Percentiles rank a stretch among this genome's conserved stretches.
Evolutionary conservation across 2,797 vertebrate genomes (phyloP).

Genomic region (Pelodytes ibericus): DNA sequence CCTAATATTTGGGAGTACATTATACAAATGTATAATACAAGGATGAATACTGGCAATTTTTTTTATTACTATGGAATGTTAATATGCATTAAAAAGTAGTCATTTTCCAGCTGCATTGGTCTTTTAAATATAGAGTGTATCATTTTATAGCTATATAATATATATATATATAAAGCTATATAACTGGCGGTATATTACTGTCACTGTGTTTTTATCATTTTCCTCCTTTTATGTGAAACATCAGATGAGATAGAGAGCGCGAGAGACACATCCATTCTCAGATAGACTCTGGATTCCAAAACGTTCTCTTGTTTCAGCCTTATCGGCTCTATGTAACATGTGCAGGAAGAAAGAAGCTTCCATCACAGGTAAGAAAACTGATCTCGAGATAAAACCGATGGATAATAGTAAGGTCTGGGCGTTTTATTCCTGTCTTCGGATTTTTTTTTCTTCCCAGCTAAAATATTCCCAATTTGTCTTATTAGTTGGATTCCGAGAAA

Average conservation of each 20-base stretch:
- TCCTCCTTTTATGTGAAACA: background rate
- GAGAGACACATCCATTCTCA: background rate
- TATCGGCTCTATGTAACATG: conserved; percentile 23
- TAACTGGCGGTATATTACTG: too few relatives aligned
- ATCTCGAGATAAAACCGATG: conserved; percentile 27
- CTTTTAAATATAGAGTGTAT: too few relatives aligned
- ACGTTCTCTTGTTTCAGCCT: conserved; percentile 14
- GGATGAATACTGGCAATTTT: too few relatives aligned
- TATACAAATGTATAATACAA: too few relatives aligned
- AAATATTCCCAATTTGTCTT: conserved; percentile 25
- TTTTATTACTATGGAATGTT: too few relatives aligned
- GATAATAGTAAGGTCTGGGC: conserved; percentile 12
- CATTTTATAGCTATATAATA: too few relatives aligned
- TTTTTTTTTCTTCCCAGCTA: background rate
- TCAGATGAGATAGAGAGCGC: background rate
- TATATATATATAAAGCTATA: too few relatives aligned
- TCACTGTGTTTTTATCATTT: background rate
- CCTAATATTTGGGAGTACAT: too few relatives aligned
- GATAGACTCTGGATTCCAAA: background rate
- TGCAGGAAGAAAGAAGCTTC: background rate
- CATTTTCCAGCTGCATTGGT: too few relatives aligned
- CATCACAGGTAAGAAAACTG: conserved; percentile 42
- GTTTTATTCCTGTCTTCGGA: background rate
- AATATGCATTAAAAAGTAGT: too few relatives aligned
- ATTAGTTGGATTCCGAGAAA: conserved; percentile 28